Percentiles rank a stretch among this genome's conserved stretches.
These are phyloP conservation scores for Melieria omissa DNA, from an alignment of 2,888 invertebrate genomes.

Conservation along the genomic window DNA sequence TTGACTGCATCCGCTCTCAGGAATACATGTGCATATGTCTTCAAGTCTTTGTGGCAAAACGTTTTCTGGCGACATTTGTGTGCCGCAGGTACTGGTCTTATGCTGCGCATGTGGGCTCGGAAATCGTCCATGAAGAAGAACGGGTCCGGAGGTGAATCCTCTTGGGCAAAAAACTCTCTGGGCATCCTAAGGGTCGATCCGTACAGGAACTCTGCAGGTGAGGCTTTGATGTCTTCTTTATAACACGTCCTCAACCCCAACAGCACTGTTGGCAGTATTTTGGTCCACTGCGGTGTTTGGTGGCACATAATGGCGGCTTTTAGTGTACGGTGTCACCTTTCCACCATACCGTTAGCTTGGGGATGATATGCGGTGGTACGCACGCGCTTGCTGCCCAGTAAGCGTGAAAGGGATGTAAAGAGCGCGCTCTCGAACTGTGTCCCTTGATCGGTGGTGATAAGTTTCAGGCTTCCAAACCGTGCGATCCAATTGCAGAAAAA, in stretches of 20 bases:
- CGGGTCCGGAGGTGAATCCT: background rate
- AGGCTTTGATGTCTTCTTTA: conserved; percentile 10
- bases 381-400: no score
- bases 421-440: no score
- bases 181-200: background rate
- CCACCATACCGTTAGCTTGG: conserved; percentile 5
- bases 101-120: background rate
- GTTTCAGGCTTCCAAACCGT: conserved; percentile 8
- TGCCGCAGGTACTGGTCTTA: background rate
- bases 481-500: conserved; percentile 23
- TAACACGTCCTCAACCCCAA: background rate
- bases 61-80: conserved; percentile 13
- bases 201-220: background rate
- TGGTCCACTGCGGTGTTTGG: background rate
- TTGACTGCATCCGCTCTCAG: background rate
- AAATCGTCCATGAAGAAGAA: background rate
- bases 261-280: conserved; percentile 6
- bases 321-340: background rate
- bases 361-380: background rate
- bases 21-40: background rate
- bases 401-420: no score
- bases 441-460: conserved; percentile 8
- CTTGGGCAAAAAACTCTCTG: background rate
- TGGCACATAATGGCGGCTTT: background rate
- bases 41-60: background rate